Evolutionary conservation across 2,113 vertebrate species (phyloP), one percentile per base, ranked within the genome.

Genomic region (Pseudorhombus dupliciocellatus): DNA sequence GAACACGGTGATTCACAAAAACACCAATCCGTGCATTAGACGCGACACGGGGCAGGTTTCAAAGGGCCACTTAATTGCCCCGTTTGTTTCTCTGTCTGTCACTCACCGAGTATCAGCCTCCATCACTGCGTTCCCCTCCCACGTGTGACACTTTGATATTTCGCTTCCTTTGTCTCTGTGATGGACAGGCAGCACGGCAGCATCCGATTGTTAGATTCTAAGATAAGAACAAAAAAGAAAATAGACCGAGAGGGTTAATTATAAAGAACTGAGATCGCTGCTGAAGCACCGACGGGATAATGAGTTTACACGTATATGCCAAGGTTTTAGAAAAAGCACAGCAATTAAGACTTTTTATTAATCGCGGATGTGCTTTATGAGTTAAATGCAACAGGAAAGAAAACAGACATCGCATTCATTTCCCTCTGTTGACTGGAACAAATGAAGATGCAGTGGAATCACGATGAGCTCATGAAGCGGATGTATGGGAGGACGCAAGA

Each of bases 321-420:
- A 72, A 67, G 73, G 69, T 74, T 83, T 66, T 51, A 66, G 7
- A 20, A 40, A 75, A 77, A 86, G 77, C 46, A 70, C 58, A 66
- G 69, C 59, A 87, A 89, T 90, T 90, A 91, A 66, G 58, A 76
- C 37, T 73, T 84, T 84, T 86, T 87, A 80, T 90, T 90, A 50
- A 55, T 89, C 52, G 31, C 46, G 58, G 66, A 73, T 69, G 71
- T 54, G 6, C 63, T 81, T 70, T 60, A 50, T 70, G 66, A 72
- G 53, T 79, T 78, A 57, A 60, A 68, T 61, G 56, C 50, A 62
- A 51, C 61, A 71, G 2, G 5, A 28, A 63, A 30, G 40, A 25
- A 61, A 8, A 70, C 2, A n/a, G 34, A 5, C 15, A 16, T 58
- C 30, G 12, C 52, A 52, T 64, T 66, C n/a, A 2, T 68, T 50